A percentile compares a stretch with the other conserved stretches of the same genome.
Evolutionary conservation across 2,797 vertebrate genomes (phyloP).

Genomic region (Sebastiscus tertius): DNA sequence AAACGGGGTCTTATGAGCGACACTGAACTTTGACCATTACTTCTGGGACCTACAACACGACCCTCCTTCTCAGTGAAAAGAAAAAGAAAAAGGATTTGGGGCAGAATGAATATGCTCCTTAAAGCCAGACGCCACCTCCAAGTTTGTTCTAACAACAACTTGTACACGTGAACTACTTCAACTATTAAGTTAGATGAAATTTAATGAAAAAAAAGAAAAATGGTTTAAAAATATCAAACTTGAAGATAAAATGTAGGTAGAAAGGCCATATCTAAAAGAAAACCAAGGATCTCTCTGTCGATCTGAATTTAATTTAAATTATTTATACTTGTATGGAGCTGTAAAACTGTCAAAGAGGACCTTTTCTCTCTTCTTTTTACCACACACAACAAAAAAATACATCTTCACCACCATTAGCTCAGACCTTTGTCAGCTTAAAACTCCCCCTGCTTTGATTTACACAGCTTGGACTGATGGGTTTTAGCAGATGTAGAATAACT

Average conservation of each 20-base stretch:
- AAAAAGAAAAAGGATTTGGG: constrained; percentile 16
- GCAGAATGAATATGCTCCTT: constrained; percentile 64
- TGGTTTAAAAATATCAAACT: constrained; percentile 49
- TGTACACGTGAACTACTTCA: constrained; percentile 67
- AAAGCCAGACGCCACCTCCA: constrained; percentile 74
- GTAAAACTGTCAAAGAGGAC: constrained; percentile 47
- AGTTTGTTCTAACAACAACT: constrained; percentile 67
- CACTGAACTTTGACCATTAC: constrained; percentile 48
- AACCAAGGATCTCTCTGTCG: constrained; percentile 62
- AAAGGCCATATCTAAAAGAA: constrained; percentile 79
- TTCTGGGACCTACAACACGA: constrained; percentile 43
- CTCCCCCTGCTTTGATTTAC: background rate
- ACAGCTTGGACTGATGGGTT: background rate
- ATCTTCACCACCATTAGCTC: constrained; percentile 23
- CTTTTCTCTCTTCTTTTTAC: constrained; percentile 53
- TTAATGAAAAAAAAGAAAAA: constrained; percentile 4
- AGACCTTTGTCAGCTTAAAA: background rate
- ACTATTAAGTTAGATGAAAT: constrained; percentile 46
- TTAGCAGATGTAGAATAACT: constrained; percentile 1
- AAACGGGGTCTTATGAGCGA: constrained; percentile 48
- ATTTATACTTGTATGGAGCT: constrained; percentile 43
- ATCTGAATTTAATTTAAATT: constrained; percentile 55
- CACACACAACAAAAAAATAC: background rate
- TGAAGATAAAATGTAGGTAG: constrained; percentile 77
- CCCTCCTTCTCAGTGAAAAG: constrained; percentile 67